Evolutionary conservation across 2,113 vertebrate genomes (phyloP).

Genomic region (Tiliqua scincoides): DNA sequence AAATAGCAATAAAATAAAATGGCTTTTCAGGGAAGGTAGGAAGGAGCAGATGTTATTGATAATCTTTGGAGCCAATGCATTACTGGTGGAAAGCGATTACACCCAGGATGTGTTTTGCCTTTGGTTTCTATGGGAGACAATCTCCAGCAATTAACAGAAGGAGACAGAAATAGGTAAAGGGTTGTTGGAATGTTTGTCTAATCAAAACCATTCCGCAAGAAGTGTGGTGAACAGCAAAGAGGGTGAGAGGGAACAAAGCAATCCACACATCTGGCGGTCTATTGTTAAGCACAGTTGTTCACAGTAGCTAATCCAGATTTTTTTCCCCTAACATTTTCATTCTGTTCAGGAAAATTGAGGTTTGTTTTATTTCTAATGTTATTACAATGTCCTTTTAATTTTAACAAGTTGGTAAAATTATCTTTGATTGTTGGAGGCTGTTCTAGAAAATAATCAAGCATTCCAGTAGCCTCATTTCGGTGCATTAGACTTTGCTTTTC

Average conservation of each 20-base stretch:
- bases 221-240: constrained; percentile 29
- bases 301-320: constrained; percentile 41
- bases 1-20: constrained; percentile 29
- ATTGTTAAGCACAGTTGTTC: constrained; percentile 62
- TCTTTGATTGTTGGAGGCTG: constrained; percentile 9
- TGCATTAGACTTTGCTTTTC: constrained; percentile 16
- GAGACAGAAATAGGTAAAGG: constrained; percentile 46
- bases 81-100: constrained; percentile 17
- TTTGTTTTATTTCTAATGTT: background rate
- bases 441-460: constrained; percentile 29
- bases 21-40: constrained; percentile 44
- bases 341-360: background rate
- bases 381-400: constrained; percentile 28
- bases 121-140: constrained; percentile 29
- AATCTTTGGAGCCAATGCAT: constrained; percentile 39
- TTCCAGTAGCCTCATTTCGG: background rate
- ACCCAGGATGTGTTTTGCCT: constrained; percentile 35
- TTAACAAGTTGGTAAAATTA: constrained; percentile 21
- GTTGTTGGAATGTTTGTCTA: constrained; percentile 13
- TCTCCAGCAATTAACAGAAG: constrained; percentile 28
- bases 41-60: constrained; percentile 32
- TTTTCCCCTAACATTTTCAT: background rate
- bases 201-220: constrained; percentile 47
- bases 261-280: constrained; percentile 47
- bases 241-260: constrained; percentile 62